phyloP scores from a whole-genome alignment of 1,140 invertebrate genomes.

The Papilio dardanus region DNA sequence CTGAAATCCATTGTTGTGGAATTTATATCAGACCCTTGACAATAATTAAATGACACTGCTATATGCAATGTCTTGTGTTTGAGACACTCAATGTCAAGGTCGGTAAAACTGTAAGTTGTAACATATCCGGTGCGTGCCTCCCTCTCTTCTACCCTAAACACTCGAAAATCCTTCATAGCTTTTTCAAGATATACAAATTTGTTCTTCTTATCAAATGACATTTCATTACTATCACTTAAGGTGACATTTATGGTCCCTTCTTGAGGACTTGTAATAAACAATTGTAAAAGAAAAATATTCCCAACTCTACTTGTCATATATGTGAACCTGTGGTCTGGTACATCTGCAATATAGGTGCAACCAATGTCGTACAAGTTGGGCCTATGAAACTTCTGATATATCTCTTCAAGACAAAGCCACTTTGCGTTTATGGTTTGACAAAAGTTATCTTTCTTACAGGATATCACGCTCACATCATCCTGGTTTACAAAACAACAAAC shows the following conservation, averaged over 20 bases:
- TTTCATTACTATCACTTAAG: conserved; percentile 51
- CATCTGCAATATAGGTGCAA: conserved; percentile 62
- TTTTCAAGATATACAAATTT: conserved; percentile 49
- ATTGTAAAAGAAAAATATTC: conserved; percentile 62
- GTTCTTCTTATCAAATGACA: conserved; percentile 59
- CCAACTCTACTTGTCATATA: conserved; percentile 61
- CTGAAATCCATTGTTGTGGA: conserved; percentile 53
- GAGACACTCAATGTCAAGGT: conserved; percentile 63
- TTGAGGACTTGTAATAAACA: conserved; percentile 59
- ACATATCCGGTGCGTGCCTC: conserved; percentile 56
- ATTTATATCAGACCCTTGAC: conserved; percentile 26
- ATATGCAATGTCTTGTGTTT: conserved; percentile 64
- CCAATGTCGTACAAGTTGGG: conserved; percentile 74
- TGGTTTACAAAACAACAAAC: conserved; percentile 37
- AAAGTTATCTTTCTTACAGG: conserved; percentile 44
- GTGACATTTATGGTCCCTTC: conserved; percentile 53
- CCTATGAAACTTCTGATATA: conserved; percentile 66
- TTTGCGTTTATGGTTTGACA: conserved; percentile 62
- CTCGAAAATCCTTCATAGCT: conserved; percentile 48
- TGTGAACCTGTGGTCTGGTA: conserved; percentile 66
- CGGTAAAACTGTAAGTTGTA: conserved; percentile 64
- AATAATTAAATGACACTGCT: conserved; percentile 50
- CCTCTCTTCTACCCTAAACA: conserved; percentile 46
- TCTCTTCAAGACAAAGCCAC: conserved; percentile 65
- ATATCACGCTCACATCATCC: conserved; percentile 52